Base-by-base conservation (phyloP, 2,113 vertebrate genomes). In the Meleagris gallopavo region DNA sequence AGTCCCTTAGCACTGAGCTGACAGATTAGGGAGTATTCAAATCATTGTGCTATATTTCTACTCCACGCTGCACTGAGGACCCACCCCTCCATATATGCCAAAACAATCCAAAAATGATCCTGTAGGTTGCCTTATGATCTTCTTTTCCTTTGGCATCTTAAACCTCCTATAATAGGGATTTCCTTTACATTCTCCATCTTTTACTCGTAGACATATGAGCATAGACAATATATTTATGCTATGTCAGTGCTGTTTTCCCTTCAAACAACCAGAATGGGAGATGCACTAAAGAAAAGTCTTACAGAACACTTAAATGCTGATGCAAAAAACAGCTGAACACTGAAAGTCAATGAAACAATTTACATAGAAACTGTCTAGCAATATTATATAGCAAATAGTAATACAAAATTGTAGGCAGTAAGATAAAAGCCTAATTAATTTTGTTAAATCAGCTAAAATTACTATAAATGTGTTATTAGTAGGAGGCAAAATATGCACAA, bases 1-100 rank as follows among this genome's bases (percentile, higher is more conserved):
- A 20, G 43, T 12, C 8, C 32, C 29, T 71, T 36, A 55, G 41
- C 27, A 69, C 13, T 29, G 74, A 40, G 7, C 15, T 21, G 18
- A 40, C 15, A 65, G n/a, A 65, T 36, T 2, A 48, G 21, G 17
- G 20, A 76, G 8, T 0, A 0, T 58, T 85, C 77, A 32, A 5
- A 55, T 27, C 21, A 12, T 3, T 29, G 11, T 46, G n/a, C 43
- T 36, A 3, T 40, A 48, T 43, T 95, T 87, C 54, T 38, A 45
- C 32, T 13, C 1, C 22, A 10, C 3, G 4, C 36, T 90, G 48
- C 43, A 34, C 34, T 24, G 17, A 73, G 18, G 77, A n/a, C 41
- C 18, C 70, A 30, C 10, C 14, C 11, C 7, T 32, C 34, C 41
- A 25, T 32, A 9, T 5, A 36, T 52, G 52, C 11, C 40, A 24